Conservation (phyloP, 1,140 invertebrate species). For the Eupeodes corollae region DNA sequence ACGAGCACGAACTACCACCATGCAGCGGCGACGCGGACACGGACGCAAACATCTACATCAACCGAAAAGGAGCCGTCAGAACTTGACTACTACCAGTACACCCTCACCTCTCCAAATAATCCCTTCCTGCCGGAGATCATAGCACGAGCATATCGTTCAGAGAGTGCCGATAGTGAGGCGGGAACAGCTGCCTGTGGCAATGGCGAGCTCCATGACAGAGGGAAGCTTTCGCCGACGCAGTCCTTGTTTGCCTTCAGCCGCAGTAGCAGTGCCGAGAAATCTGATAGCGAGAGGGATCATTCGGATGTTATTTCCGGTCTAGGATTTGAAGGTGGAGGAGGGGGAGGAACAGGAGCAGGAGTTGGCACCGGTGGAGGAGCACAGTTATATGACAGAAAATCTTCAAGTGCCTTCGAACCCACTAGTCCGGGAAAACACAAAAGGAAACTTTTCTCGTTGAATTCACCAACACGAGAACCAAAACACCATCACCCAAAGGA, state of each 20-base stretch:
- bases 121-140: constrained; percentile 34
- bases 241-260: not conserved
- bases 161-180: not conserved
- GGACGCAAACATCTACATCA: not conserved
- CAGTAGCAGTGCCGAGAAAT: not conserved
- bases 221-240: not conserved
- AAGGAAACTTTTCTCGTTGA: constrained; percentile 28
- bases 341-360: constrained; percentile 1
- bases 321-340: constrained; percentile 11
- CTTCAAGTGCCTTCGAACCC: constrained; percentile 22
- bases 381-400: constrained; percentile 14
- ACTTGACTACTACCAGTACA: constrained; percentile 27
- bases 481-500: constrained; percentile 12
- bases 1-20: constrained; percentile 3
- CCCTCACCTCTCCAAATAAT: constrained; percentile 32
- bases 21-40: not conserved
- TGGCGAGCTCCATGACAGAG: not conserved
- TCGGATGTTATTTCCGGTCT: not conserved
- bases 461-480: constrained; percentile 23
- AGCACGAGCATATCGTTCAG: constrained; percentile 22
- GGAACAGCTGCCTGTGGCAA: not conserved
- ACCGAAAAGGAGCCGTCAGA: not conserved
- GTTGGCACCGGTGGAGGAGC: constrained; percentile 9
- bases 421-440: constrained; percentile 19
- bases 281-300: not conserved